A percentile compares a stretch with the other conserved stretches of the same genome.
Conservation (phyloP, 2,797 vertebrate genomes). For the Serranus cabrilla region DNA sequence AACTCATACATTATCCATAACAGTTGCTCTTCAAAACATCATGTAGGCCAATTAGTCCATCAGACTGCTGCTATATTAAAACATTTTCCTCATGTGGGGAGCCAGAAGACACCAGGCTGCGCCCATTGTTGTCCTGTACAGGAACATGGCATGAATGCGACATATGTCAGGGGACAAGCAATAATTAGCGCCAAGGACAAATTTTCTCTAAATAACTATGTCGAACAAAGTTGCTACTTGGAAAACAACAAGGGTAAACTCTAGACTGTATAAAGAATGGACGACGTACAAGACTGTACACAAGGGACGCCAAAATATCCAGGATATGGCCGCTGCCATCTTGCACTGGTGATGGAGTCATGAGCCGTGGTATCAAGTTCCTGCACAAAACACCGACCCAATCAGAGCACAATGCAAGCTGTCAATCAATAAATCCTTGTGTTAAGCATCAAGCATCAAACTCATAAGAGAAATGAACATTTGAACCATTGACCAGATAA, state of each 20-base stretch:
- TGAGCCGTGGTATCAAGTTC: too few relatives aligned
- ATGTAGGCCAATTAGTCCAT: background rate
- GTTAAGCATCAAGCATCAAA: too few relatives aligned
- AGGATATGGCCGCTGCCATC: too few relatives aligned
- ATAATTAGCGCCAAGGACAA: slow-evolving; percentile 4
- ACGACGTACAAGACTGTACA: too few relatives aligned
- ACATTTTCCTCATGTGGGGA: slow-evolving; percentile 1
- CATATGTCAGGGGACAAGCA: slow-evolving; percentile 16
- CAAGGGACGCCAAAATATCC: too few relatives aligned
- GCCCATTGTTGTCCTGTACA: background rate
- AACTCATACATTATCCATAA: background rate
- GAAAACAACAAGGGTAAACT: background rate
- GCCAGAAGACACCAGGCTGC: background rate
- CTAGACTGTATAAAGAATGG: too few relatives aligned
- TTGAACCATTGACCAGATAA: too few relatives aligned
- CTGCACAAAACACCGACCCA: too few relatives aligned
- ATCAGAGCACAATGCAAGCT: too few relatives aligned
- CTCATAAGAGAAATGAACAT: too few relatives aligned
- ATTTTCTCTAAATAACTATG: slow-evolving; percentile 5
- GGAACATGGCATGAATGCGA: background rate
- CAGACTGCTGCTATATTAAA: background rate
- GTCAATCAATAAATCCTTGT: too few relatives aligned
- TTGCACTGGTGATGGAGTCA: too few relatives aligned
- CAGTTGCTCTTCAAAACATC: background rate
- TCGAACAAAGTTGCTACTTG: background rate